Conservation (phyloP, 2,888 invertebrate species). For the Apamea anceps region DNA sequence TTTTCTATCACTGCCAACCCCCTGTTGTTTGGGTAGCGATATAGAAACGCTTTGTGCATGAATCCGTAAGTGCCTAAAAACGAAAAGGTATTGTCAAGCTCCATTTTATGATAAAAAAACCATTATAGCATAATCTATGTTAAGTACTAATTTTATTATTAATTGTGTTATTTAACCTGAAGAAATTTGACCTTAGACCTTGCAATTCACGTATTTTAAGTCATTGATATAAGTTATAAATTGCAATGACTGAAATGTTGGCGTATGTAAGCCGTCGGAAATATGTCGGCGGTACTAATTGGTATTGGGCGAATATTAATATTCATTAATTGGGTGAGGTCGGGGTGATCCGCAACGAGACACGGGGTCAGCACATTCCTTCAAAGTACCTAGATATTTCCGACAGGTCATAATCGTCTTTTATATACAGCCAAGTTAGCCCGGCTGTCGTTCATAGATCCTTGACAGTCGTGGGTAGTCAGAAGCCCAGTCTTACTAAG, state of each 20-base stretch:
- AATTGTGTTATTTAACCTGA: constrained; percentile 20
- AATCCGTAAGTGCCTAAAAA: constrained; percentile 63
- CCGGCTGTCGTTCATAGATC: neutral
- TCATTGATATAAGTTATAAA: neutral
- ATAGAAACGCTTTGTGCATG: constrained; percentile 41
- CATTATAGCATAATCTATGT: constrained; percentile 60
- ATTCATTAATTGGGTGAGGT: neutral
- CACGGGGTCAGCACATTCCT: neutral
- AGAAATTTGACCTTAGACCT: neutral
- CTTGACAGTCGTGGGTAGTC: neutral
- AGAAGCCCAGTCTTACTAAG: neutral
- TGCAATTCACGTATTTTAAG: neutral
- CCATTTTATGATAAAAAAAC: constrained; percentile 44
- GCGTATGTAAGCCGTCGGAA: neutral
- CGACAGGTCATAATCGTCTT: neutral
- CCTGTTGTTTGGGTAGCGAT: constrained; percentile 28
- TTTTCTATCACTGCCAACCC: constrained; percentile 56
- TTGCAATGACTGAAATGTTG: constrained; percentile 1
- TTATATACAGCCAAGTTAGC: neutral
- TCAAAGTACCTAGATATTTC: neutral
- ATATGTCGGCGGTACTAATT: neutral
- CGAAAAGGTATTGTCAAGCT: constrained; percentile 48
- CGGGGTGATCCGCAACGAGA: neutral
- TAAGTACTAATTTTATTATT: constrained; percentile 52
- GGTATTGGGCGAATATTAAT: no score